These are phyloP conservation scores for Ochotona princeps DNA, from an alignment of 2,113 vertebrate genomes.

Conservation along the genomic window DNA sequence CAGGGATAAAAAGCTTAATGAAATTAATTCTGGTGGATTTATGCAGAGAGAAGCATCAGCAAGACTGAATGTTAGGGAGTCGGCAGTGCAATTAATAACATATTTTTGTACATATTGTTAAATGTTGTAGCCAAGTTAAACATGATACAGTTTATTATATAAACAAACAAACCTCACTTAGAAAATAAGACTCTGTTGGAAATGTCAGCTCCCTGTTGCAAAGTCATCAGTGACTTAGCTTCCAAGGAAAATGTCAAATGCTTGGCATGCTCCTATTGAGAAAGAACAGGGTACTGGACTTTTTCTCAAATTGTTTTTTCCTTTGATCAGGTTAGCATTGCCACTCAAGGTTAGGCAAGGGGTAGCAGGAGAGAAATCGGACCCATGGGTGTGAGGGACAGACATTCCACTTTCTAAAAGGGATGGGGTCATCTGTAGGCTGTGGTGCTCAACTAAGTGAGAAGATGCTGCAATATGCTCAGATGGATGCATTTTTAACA, in stretches of 20 bases:
- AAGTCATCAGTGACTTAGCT: background rate
- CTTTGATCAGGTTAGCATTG: background rate
- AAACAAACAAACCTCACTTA: background rate
- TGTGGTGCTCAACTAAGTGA: background rate
- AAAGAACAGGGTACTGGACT: background rate
- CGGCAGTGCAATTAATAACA: background rate
- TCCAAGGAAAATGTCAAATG: conserved; percentile 24
- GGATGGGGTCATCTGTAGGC: background rate
- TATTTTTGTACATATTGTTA: conserved; percentile 9
- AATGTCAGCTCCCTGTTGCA: background rate
- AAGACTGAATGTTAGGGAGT: background rate
- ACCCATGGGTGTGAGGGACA: background rate
- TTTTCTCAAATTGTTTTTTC: background rate
- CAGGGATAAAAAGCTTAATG: background rate
- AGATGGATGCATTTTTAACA: conserved; percentile 13
- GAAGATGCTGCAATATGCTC: background rate
- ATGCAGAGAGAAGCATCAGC: background rate
- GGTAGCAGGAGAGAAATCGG: background rate
- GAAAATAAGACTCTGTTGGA: background rate
- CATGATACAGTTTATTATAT: conserved; percentile 12
- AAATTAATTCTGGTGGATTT: background rate
- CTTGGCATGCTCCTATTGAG: background rate
- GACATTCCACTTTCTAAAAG: background rate
- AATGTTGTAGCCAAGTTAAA: background rate
- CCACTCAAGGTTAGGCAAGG: background rate